Evolutionary conservation across 2,113 vertebrate species (phyloP).

Genomic region (Blennius ocellaris): DNA sequence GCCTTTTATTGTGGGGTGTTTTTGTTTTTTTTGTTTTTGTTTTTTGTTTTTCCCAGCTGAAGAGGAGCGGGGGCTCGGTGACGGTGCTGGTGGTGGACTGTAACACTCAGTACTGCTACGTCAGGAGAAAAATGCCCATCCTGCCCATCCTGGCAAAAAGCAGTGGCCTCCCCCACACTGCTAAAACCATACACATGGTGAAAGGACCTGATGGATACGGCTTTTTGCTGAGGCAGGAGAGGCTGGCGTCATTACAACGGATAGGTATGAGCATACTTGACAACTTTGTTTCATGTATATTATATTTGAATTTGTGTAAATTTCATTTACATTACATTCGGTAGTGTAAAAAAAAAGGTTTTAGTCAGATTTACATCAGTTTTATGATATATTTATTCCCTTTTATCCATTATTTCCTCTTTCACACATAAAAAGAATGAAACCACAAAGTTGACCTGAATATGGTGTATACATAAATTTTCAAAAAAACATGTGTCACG

Average conservation of each 20-base stretch:
- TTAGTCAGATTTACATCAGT: too few relatives aligned
- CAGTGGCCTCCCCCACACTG: constrained; percentile 82
- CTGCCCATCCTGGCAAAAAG: constrained; percentile 84
- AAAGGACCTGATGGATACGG: constrained; percentile 89
- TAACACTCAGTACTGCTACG: constrained; percentile 84
- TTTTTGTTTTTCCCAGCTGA: constrained; percentile 80
- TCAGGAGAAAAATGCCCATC: constrained; percentile 81
- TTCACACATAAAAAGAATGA: too few relatives aligned
- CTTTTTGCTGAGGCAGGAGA: constrained; percentile 92
- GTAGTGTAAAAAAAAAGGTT: too few relatives aligned
- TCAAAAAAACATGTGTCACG: too few relatives aligned
- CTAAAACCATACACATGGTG: constrained; percentile 85
- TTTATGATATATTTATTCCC: too few relatives aligned
- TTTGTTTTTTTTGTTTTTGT: constrained; percentile 19
- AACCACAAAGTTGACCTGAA: too few relatives aligned
- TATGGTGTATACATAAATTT: too few relatives aligned
- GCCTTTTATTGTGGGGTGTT: neutral
- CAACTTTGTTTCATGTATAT: too few relatives aligned
- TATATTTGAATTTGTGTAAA: too few relatives aligned
- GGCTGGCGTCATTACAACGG: constrained; percentile 49
- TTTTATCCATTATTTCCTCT: too few relatives aligned
- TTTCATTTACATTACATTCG: too few relatives aligned
- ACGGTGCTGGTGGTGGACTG: constrained; percentile 89
- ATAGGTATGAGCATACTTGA: constrained; percentile 77
- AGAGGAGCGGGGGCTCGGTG: constrained; percentile 81